phyloP scores from a whole-genome alignment of 2,113 vertebrate species.

The Anser brachyrhynchus region DNA sequence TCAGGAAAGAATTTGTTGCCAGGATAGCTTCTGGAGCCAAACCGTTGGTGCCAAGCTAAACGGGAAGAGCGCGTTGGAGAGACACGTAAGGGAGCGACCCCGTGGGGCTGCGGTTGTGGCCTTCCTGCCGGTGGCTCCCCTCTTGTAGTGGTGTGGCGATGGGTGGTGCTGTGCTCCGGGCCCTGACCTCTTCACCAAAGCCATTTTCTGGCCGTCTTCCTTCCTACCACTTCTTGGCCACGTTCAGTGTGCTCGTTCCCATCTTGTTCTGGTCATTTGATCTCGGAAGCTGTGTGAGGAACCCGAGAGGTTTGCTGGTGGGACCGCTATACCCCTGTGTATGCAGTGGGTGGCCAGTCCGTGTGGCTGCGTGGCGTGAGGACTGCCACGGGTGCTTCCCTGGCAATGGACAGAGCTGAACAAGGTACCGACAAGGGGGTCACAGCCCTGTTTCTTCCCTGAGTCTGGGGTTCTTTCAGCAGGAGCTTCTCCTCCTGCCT shows the following conservation, averaged over 20 bases:
- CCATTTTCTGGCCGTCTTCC: not conserved
- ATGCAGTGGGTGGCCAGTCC: fast-evolving
- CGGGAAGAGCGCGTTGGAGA: not conserved
- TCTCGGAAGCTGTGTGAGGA: not conserved
- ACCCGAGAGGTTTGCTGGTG: not conserved
- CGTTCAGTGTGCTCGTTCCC: not conserved
- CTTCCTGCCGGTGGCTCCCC: not conserved
- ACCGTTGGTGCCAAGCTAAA: not conserved
- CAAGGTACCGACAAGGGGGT: not conserved
- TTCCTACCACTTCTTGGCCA: not conserved
- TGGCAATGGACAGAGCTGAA: not conserved
- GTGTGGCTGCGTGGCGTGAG: fast-evolving
- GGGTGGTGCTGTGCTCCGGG: fast-evolving
- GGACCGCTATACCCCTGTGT: fast-evolving
- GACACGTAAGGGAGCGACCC: not conserved
- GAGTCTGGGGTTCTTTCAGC: not conserved
- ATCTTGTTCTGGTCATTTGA: not conserved
- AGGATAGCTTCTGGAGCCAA: slow-evolving; percentile 26
- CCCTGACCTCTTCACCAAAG: not conserved
- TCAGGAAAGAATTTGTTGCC: slow-evolving; percentile 20
- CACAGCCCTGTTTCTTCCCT: too few species aligned
- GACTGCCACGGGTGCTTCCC: not conserved
- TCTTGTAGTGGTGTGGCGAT: not conserved
- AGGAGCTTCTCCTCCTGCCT: not conserved
- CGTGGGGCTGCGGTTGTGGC: not conserved